Base-by-base conservation (phyloP, 2,888 invertebrate genomes). In the Baccha elongata region DNA sequence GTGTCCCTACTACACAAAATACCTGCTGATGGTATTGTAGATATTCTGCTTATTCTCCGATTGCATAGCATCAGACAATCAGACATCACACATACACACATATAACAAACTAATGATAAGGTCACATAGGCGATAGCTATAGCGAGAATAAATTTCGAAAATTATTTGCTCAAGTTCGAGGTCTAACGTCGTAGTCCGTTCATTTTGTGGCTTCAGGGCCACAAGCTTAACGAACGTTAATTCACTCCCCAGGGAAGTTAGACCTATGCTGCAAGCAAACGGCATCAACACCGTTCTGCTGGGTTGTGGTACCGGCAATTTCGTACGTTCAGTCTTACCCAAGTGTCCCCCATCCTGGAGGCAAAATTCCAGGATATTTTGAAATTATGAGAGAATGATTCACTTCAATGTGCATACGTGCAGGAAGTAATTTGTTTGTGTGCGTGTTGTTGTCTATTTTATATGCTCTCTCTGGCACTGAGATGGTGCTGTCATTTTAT, bases 81-180 rank as follows among this genome's bases (percentile, higher is more conserved):
- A 79, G 23, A 64, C 71, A 19, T 65, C 69, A 73, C 23, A 52
- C 40, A 67, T 60, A 35, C 37, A n/a, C 26, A 29, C 2, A 60
- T 3, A 26, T 46, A n/a, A 71, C 37, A 29, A 48, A 19, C 67
- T 32, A 23, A 46, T 46, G 69, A 64, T 48, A 64, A 50, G 48
- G 48, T 58, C 29, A 78, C 60, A 60, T 75, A 35, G 71, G 48
- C 62, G 42, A 64, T 72, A 72, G 60, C 29, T 17, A 15, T 53
- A 29, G 83, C 48, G 72, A 50, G 68, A 68, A 73, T 83, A 83
- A 83, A 78, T 83, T 83, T 72, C 17, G 67, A 65, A 83, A 83
- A 83, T 83, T 78, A 83, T 83, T 83, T 83, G 83, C 78, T 78
- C 83, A 83, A 83, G 83, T 83, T 83, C 78, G 83, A 83, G 78